Evolutionary conservation across 2,113 vertebrate species (phyloP), one percentile per base, ranked within the genome.

Genomic region (Cyphomyrus plagiostoma): DNA sequence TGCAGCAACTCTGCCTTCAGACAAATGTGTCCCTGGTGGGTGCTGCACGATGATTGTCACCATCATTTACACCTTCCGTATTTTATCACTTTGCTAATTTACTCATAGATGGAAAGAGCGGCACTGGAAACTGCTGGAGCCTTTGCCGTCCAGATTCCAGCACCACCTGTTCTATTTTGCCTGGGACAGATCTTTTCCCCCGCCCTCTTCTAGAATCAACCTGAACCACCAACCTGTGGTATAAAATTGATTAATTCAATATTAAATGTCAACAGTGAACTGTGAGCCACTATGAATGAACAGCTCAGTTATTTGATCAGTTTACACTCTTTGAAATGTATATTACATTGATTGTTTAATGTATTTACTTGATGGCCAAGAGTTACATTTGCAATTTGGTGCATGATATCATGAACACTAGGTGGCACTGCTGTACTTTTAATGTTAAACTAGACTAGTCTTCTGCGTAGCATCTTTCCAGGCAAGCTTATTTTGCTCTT

Each of bases 51-150:
- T 93, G 94, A 94, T 92, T 95, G 95, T 95, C 95, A 95, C 93
- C 93, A 95, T 95, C 94, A 92, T 95, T 95, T 95, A 95, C 93
- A 94, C 93, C 92, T 52, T 93, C 94, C 93, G 95, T 96, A 95
- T 94, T 96, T 95, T 93, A 93, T 94, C 94, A 94, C 94, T 94
- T 94, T 95, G 93, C 94, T 95, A 95, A 95, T 95, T 95, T 95
- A 94, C 92, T 93, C 92, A 86, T 93, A 95, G 95, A 94, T 94
- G 94, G 95, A 95, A 92, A 92, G 92, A 93, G 93, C 92, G 15
- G 70, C 84, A 93, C 92, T 91, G 66, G 92, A 92, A 92, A 93
- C 48, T 11, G 4, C 26, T 42, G 10, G 77, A 83, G 74, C 11
- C 50, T 46, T 82, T 39, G 49, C 88, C 89, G 39, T 96, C 94